Conservation (phyloP, 1,140 invertebrate genomes). For the Hesperophylax magnus region DNA sequence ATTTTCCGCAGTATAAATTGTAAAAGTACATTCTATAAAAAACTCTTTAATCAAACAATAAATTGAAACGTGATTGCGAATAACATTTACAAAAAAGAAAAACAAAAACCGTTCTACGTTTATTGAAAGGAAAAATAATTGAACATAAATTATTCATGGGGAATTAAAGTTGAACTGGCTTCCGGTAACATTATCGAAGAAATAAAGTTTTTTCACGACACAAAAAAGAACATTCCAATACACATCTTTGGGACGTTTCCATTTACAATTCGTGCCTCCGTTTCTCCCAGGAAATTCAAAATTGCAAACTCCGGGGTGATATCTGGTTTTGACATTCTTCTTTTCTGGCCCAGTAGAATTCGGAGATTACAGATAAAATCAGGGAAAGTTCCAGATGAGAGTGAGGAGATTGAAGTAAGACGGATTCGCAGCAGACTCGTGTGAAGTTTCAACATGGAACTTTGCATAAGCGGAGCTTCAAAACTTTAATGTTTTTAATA, state of each 20-base stretch:
- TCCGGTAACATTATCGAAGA: constrained; percentile 9
- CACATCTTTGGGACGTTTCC: neutral
- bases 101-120: constrained; percentile 2
- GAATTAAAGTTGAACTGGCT: constrained; percentile 16
- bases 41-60: neutral
- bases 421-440: constrained; percentile 13
- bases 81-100: neutral
- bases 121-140: constrained; percentile 26
- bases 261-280: constrained; percentile 16
- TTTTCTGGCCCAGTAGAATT: neutral
- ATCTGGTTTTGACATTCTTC: constrained; percentile 29
- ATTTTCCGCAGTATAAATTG: too few species aligned
- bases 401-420: constrained; percentile 32
- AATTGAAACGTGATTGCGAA: neutral
- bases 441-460: constrained; percentile 43
- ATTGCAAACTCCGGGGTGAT: constrained; percentile 26
- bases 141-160: constrained; percentile 28
- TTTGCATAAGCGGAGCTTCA: constrained; percentile 48
- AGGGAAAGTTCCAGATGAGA: constrained; percentile 10
- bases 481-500: constrained; percentile 48
- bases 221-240: constrained; percentile 20
- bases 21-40: neutral
- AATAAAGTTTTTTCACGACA: constrained; percentile 19
- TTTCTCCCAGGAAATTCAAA: constrained; percentile 24
- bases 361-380: constrained; percentile 2